These are phyloP conservation scores for Esox masquinongy DNA, from an alignment of 2,797 vertebrate genomes.

Conservation along the genomic window DNA sequence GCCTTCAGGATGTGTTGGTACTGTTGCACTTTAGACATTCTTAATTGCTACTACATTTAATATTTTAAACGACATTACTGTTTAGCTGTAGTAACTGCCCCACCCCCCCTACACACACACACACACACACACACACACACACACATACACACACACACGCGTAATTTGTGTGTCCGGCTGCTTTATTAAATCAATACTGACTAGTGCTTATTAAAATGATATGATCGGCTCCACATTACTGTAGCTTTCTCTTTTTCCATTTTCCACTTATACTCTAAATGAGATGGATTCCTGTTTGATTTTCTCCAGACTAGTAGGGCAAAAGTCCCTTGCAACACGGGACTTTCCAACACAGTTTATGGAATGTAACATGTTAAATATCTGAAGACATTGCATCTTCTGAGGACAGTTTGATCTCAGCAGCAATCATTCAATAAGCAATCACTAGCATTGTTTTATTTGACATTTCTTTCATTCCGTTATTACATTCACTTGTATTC, in stretches of 20 bases:
- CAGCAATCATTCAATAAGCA: conserved; percentile 6
- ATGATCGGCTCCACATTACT: conserved; percentile 40
- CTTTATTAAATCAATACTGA: conserved; percentile 53
- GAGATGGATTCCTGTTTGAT: conserved; percentile 3
- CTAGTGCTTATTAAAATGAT: conserved; percentile 52
- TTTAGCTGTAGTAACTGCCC: neutral
- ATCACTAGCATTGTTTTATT: neutral
- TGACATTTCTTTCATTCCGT: too few relatives aligned
- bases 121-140: too few relatives aligned
- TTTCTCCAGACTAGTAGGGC: conserved; percentile 4
- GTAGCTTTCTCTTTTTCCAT: conserved; percentile 21
- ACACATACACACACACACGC: conserved; percentile 8
- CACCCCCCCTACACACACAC: too few relatives aligned
- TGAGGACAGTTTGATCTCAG: neutral
- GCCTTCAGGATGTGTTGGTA: conserved; percentile 23
- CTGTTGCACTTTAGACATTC: neutral
- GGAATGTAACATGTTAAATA: conserved; percentile 3
- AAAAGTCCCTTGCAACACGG: conserved; percentile 8
- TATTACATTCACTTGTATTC: neutral
- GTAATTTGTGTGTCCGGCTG: conserved; percentile 43
- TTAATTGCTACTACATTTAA: conserved; percentile 9
- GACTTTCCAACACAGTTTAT: conserved; percentile 12
- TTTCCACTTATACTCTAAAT: conserved; percentile 4
- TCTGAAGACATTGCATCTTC: neutral
- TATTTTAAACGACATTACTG: neutral